phyloP scores from a whole-genome alignment of 2,888 invertebrate species.

The Leptinotarsa juncta region DNA sequence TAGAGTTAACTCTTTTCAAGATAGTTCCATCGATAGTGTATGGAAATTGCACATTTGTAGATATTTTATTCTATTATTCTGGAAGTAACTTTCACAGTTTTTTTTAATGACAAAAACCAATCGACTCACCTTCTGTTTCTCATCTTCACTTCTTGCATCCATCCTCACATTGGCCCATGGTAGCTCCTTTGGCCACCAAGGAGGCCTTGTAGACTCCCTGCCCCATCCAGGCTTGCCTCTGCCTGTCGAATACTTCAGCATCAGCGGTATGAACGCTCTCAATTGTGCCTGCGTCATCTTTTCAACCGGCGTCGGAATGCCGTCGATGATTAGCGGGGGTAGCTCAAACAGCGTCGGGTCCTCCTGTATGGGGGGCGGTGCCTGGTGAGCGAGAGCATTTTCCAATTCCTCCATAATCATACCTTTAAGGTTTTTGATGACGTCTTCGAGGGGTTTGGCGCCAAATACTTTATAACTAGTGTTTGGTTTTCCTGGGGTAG shows the following conservation, averaged over 20 bases:
- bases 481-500: constrained; percentile 95
- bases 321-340: constrained; percentile 96
- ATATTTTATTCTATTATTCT: too few species aligned
- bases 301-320: constrained; percentile 97
- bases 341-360: constrained; percentile 95
- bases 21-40: too few species aligned
- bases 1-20: too few species aligned
- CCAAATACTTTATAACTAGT: constrained; percentile 97
- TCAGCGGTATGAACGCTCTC: constrained; percentile 95
- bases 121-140: constrained; percentile 89
- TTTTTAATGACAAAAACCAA: background rate
- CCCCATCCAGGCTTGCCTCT: constrained; percentile 99
- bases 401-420: constrained; percentile 97
- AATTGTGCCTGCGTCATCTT: constrained; percentile 99
- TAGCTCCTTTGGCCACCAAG: constrained; percentile 98
- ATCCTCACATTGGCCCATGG: constrained; percentile 99
- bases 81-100: too few species aligned
- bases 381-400: constrained; percentile 91
- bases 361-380: constrained; percentile 86
- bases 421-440: constrained; percentile 88
- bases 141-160: constrained; percentile 96
- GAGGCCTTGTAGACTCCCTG: constrained; percentile 92
- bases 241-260: constrained; percentile 97
- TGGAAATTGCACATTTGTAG: too few species aligned
- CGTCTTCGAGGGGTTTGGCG: constrained; percentile 96